A percentile compares a stretch with the other conserved stretches of the same genome.
phyloP scores from a whole-genome alignment of 1,140 invertebrate genomes.

The Sinonovacula constricta region DNA sequence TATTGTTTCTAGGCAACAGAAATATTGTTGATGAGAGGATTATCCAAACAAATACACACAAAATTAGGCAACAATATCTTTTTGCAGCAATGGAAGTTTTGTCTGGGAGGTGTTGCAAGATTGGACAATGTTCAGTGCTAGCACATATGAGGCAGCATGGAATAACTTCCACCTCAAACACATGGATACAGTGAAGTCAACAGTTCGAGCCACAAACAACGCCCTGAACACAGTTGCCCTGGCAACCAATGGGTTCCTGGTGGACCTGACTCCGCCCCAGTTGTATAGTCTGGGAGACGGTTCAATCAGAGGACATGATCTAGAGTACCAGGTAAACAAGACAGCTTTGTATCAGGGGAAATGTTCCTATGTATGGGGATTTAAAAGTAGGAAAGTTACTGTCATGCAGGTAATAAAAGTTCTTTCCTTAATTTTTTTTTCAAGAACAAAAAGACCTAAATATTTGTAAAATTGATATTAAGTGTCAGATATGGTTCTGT shows the following conservation, averaged over 20 bases:
- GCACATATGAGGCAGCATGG: neutral
- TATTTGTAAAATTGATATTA: too few relatives aligned
- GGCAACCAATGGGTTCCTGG: neutral
- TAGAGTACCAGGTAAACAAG: slow-evolving; percentile 1
- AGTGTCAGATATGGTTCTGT: too few relatives aligned
- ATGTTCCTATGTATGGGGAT: too few relatives aligned
- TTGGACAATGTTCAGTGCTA: neutral
- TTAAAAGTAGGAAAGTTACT: too few relatives aligned
- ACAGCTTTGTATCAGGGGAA: too few relatives aligned
- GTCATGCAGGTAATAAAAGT: too few relatives aligned
- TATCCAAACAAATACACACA: too few relatives aligned
- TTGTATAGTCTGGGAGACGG: neutral
- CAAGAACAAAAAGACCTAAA: too few relatives aligned
- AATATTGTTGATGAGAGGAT: too few relatives aligned
- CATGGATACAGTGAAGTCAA: neutral
- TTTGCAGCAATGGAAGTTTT: too few relatives aligned
- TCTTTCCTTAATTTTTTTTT: too few relatives aligned
- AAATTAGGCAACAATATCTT: neutral
- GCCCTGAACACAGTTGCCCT: neutral
- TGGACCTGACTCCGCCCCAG: neutral
- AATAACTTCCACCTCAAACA: neutral
- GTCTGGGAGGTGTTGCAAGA: neutral
- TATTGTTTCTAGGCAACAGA: too few relatives aligned
- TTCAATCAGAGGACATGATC: neutral
- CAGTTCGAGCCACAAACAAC: neutral